These are phyloP conservation scores for Pocota personata DNA, from an alignment of 2,888 invertebrate species.

Conservation along the genomic window DNA sequence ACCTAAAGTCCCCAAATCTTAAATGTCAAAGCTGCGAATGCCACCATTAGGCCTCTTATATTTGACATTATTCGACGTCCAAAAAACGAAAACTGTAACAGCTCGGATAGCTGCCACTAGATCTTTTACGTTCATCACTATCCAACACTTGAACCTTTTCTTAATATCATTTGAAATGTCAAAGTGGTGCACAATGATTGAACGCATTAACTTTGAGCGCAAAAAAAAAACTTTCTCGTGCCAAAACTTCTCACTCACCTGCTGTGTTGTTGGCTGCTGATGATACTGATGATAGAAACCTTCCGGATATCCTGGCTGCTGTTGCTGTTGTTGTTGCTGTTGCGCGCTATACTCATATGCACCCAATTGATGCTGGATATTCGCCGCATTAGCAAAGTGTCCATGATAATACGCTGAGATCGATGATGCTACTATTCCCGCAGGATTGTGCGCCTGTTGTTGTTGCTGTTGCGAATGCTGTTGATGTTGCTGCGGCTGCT, in stretches of 20 bases:
- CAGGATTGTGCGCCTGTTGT: conserved; percentile 74
- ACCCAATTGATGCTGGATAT: conserved; percentile 78
- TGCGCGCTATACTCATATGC: conserved; percentile 81
- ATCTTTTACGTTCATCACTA: too few relatives aligned
- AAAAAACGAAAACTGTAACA: too few relatives aligned
- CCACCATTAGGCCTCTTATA: too few relatives aligned
- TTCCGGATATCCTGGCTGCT: conserved; percentile 74
- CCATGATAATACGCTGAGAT: conserved; percentile 78
- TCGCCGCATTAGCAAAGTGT: conserved; percentile 82
- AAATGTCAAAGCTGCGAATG: too few relatives aligned
- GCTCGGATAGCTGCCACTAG: too few relatives aligned
- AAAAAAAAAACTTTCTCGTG: too few relatives aligned
- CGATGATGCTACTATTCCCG: conserved; percentile 54
- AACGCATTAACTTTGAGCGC: too few relatives aligned
- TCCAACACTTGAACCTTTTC: too few relatives aligned
- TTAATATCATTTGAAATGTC: too few relatives aligned
- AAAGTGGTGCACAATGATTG: too few relatives aligned
- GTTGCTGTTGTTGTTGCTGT: conserved; percentile 73
- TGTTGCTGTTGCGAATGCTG: conserved; percentile 73
- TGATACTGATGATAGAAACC: conserved; percentile 77
- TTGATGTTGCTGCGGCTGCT: conserved; percentile 75
- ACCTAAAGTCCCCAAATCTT: too few relatives aligned
- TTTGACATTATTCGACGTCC: too few relatives aligned
- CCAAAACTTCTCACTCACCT: conserved; percentile 77
- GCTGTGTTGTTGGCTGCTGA: conserved; percentile 76